Base-by-base conservation (phyloP, 2,113 vertebrate species). In the Cavia aperea region DNA sequence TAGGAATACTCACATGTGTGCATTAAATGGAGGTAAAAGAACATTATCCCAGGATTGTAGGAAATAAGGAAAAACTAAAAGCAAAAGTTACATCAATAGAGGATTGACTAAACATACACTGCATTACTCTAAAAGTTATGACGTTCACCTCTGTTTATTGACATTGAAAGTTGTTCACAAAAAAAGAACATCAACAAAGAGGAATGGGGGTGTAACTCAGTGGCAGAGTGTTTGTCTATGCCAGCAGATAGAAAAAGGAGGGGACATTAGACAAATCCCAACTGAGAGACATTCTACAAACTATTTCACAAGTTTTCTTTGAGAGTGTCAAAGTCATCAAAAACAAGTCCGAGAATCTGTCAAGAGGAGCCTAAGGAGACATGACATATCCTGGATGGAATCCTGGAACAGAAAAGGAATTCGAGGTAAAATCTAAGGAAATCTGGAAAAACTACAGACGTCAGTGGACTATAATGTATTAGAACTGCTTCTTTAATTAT, bases 21-120 rank as follows among this genome's bases (percentile, higher is more conserved):
- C 82, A 88, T 29, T 68, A 88, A 81, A 68, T 36, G 33, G 70
- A 56, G 43, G 16, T 78, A 8, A n/a, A 86, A 92, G 23, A 15
- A 21, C 90, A 7, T 88, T 85, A 84, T 63, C 31, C 46, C 77
- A 72, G 72, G 18, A 46, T 51, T 77, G 15, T 4, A 87, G 46
- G 43, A 89, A 95, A 79, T 63, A 54, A 92, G 66, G 70, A 78
- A 89, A 93, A 87, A 29, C 7, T 78, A 33, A 65, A 94, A 93
- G 70, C 36, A 88, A 90, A 79, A 12, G 14, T 12, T 29, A 15
- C 31, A 46, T 51, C 49, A 79, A 51, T 65, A 90, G 51, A 88
- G 29, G 26, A 23, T 23, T 75, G 33, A 43, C 70, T 88, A 72
- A 46, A 81, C 63, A 58, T 21, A 23, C 58, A 79, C 7, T 86